Percentiles rank a stretch among this genome's conserved stretches.
Conservation (phyloP, 2,888 invertebrate species). For the Xylota sylvarum region DNA sequence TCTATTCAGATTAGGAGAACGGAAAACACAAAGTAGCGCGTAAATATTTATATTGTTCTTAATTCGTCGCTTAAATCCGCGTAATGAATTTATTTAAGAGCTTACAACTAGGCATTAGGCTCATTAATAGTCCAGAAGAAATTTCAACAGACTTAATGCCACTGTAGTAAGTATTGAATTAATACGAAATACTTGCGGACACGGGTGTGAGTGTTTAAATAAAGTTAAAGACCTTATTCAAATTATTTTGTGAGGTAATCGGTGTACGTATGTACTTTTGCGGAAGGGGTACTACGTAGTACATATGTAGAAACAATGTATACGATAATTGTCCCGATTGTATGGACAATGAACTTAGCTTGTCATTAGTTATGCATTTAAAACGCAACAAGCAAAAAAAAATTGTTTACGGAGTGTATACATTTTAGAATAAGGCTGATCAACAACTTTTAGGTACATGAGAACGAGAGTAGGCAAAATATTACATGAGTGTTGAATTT, state of each 20-base stretch:
- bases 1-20: slow-evolving; percentile 18
- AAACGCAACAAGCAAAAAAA: too few species aligned
- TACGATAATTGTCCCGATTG: neutral
- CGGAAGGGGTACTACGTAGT: too few species aligned
- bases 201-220: neutral
- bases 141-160: slow-evolving; percentile 48
- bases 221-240: neutral
- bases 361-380: too few species aligned
- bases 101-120: slow-evolving; percentile 39
- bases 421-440: too few species aligned
- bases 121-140: slow-evolving; percentile 42
- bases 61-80: neutral
- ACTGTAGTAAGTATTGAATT: slow-evolving; percentile 53
- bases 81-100: slow-evolving; percentile 63
- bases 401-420: too few species aligned
- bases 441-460: too few species aligned
- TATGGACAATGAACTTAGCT: neutral
- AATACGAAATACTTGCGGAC: neutral
- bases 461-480: too few species aligned
- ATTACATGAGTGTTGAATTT: too few species aligned
- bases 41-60: slow-evolving; percentile 2
- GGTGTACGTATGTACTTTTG: neutral
- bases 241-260: neutral
- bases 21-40: neutral
- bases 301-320: too few species aligned